Base-by-base conservation (phyloP, 2,113 vertebrate genomes). In the Candoia aspera region DNA sequence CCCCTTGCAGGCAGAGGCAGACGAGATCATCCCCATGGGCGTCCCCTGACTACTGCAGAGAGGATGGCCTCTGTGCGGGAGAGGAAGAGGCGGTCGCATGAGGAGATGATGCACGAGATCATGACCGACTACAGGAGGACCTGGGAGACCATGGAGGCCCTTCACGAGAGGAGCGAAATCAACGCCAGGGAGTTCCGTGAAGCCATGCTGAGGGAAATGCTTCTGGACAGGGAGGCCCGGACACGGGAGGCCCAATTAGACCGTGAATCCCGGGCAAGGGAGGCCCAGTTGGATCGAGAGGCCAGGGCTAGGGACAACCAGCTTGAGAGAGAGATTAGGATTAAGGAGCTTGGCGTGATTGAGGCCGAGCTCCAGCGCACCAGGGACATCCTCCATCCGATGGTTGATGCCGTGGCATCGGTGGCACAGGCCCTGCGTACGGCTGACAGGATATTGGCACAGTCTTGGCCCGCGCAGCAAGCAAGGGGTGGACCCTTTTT, bases 41-140 rank as follows among this genome's bases (percentile, higher is more conserved):
- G 79, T 15, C 87, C 87, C 17, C 55, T 92, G 49, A 92, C 91
- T 1, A 92, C 91, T n/a, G 91, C 91, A 21, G 91, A 92, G 17
- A 89, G 87, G 37, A 92, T 89, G 91, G 87, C 91, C 1, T 92
- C 91, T 59, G 89, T 92, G 87, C 87, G 91, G 58, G 91, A 92
- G 59, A 84, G 91, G 58, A 92, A 92, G 79, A 89, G 91, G 79
- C 87, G 91, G 13, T 92, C 91, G 0, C 91, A 92, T 0, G 91
- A 92, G 89, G 91, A 92, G 55, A 92, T 92, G 91, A 92, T 92
- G 91, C 91, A 92, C 6, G 87, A 92, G 33, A 92, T 92, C 87
- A 92, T 92, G 91, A 89, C 87, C 0, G 87, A 92, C 79, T 92
- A 92, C 46, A 59, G 91, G 58, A 84, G 87, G n/a, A 92, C 91